phyloP scores from a whole-genome alignment of 1,140 invertebrate species.

The Drosophila jambulina region DNA sequence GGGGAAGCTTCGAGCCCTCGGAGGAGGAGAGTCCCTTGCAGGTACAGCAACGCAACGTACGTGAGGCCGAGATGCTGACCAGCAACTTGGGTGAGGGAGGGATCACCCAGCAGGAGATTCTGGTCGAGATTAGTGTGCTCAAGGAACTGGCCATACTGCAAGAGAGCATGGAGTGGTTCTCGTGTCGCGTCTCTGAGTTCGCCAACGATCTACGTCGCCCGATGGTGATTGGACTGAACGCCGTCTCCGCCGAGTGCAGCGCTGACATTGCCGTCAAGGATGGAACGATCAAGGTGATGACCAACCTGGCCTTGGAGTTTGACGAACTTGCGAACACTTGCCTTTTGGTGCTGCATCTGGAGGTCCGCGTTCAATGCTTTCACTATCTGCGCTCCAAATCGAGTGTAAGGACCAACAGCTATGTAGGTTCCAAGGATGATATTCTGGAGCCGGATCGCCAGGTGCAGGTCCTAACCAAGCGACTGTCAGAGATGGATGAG shows the following conservation, averaged over 20 bases:
- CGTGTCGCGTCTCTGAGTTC: slow-evolving; percentile 86
- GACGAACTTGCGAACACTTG: slow-evolving; percentile 96
- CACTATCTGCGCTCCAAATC: slow-evolving; percentile 90
- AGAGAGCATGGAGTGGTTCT: slow-evolving; percentile 95
- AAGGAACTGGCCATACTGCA: slow-evolving; percentile 94
- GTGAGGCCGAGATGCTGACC: slow-evolving; percentile 96
- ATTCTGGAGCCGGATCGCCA: slow-evolving; percentile 92
- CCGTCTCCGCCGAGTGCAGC: slow-evolving; percentile 50
- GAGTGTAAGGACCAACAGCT: slow-evolving; percentile 66
- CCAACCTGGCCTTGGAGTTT: slow-evolving; percentile 91
- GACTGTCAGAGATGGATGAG: slow-evolving; percentile 92
- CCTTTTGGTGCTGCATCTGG: slow-evolving; percentile 95
- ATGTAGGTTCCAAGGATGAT: slow-evolving; percentile 85
- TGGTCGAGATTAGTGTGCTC: slow-evolving; percentile 91
- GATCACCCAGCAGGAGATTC: slow-evolving; percentile 93
- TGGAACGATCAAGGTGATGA: slow-evolving; percentile 85
- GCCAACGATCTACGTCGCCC: slow-evolving; percentile 86
- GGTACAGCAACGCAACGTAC: slow-evolving; percentile 91
- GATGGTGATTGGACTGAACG: slow-evolving; percentile 73
- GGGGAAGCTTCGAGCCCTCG: slow-evolving; percentile 85
- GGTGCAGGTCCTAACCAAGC: slow-evolving; percentile 92
- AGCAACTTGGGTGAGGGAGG: slow-evolving; percentile 94
- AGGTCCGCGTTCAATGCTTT: slow-evolving; percentile 97
- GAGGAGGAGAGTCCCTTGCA: slow-evolving; percentile 91
- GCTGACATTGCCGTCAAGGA: slow-evolving; percentile 78